Evolutionary conservation across 2,888 invertebrate genomes (phyloP).

Genomic region (Zaprionus obscuricornis): DNA sequence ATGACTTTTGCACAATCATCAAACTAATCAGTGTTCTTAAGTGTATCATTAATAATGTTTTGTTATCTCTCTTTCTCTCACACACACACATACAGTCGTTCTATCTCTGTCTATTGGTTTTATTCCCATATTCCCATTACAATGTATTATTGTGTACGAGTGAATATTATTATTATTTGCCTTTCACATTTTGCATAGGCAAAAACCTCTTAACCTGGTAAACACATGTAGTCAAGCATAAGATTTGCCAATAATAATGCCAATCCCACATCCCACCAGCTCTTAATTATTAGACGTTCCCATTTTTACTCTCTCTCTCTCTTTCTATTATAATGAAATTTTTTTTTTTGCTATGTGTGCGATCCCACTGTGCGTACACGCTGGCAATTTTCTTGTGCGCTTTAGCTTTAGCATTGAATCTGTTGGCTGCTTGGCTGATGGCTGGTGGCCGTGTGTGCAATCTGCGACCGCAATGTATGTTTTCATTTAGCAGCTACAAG

Average conservation of each 20-base stretch:
- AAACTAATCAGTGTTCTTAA: slow-evolving; percentile 34
- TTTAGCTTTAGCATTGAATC: too few species aligned
- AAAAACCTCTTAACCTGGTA: slow-evolving; percentile 18
- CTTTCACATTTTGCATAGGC: slow-evolving; percentile 43
- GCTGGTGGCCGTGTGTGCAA: slow-evolving; percentile 27
- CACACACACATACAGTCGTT: background rate
- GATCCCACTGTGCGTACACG: slow-evolving; percentile 50
- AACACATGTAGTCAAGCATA: slow-evolving; percentile 13
- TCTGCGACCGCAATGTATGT: slow-evolving; percentile 69
- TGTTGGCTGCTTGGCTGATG: background rate
- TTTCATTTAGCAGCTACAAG: slow-evolving; percentile 77
- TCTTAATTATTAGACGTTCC: slow-evolving; percentile 50
- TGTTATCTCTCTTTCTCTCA: background rate
- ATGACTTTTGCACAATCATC: slow-evolving; percentile 19
- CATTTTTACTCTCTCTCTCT: too few species aligned
- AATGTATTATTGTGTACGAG: too few species aligned
- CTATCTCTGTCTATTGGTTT: background rate
- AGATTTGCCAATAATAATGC: slow-evolving; percentile 31
- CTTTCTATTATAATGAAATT: slow-evolving; percentile 38
- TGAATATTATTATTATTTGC: too few species aligned
- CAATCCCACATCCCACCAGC: slow-evolving; percentile 26
- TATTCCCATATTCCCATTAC: slow-evolving; percentile 12
- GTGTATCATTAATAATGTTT: slow-evolving; percentile 29
- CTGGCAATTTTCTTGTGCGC: slow-evolving; percentile 47
- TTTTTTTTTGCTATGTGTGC: slow-evolving; percentile 4